Conservation (phyloP, 2,888 invertebrate species). For the Marasmarcha lunaedactyla region DNA sequence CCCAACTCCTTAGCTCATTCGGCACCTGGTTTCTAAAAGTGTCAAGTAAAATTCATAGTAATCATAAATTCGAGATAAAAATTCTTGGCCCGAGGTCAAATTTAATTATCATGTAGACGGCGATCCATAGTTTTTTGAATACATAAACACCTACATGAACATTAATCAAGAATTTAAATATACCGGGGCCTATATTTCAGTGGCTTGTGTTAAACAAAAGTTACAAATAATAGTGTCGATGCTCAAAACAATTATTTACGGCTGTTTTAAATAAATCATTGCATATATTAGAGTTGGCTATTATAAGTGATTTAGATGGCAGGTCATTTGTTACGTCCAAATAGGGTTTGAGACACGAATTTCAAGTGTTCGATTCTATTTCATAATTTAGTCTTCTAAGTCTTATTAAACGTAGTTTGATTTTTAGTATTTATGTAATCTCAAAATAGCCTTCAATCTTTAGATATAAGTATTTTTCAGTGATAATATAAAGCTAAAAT, state of each 20-base stretch:
- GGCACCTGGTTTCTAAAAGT: conserved; percentile 42
- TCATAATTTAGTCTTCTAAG: too few relatives aligned
- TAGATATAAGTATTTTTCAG: too few relatives aligned
- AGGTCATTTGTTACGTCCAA: conserved; percentile 47
- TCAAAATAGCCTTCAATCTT: too few relatives aligned
- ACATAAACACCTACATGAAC: conserved; percentile 39
- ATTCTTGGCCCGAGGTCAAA: conserved; percentile 53
- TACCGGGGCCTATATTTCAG: conserved; percentile 40
- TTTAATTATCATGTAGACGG: conserved; percentile 64
- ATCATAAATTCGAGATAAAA: conserved; percentile 50
- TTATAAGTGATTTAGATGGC: conserved; percentile 58
- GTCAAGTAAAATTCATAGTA: conserved; percentile 47
- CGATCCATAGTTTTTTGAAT: conserved; percentile 11
- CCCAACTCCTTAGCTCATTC: conserved; percentile 16
- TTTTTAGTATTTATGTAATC: too few relatives aligned
- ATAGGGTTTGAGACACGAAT: conserved; percentile 26
- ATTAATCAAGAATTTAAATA: conserved; percentile 42
- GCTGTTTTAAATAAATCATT: conserved; percentile 62
- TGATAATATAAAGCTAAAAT: too few relatives aligned
- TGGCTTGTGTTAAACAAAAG: conserved; percentile 51
- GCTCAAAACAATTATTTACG: conserved; percentile 57
- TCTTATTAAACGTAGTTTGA: too few relatives aligned
- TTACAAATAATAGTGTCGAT: conserved; percentile 55
- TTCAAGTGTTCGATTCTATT: neutral
- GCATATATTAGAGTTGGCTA: conserved; percentile 57